Percentiles rank a stretch among this genome's conserved stretches.
phyloP scores from a whole-genome alignment of 2,797 vertebrate species.

The Buceros bicornis region DNA sequence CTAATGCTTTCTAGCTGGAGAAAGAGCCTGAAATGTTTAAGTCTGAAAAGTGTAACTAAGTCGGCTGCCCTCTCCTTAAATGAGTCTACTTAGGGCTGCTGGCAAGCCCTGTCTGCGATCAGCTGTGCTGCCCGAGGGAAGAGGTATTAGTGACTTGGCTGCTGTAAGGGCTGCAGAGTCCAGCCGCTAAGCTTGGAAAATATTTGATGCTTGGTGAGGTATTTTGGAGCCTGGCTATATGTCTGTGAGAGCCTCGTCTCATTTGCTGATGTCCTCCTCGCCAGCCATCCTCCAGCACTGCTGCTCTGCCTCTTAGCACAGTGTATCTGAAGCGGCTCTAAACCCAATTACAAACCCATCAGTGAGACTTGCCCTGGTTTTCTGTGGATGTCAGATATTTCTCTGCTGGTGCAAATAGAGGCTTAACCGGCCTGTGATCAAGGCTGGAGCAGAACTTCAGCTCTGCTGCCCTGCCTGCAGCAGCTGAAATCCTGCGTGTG shows the following conservation, averaged over 20 bases:
- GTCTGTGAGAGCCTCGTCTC: neutral
- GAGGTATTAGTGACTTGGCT: constrained; percentile 63
- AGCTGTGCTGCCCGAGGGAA: constrained; percentile 52
- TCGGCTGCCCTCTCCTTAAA: neutral
- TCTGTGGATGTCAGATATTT: neutral
- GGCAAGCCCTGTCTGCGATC: constrained; percentile 50
- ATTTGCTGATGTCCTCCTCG: constrained; percentile 10
- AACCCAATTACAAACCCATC: neutral
- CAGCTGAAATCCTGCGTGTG: neutral
- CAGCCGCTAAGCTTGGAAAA: constrained; percentile 49
- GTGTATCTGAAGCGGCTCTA: neutral
- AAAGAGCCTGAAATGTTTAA: neutral
- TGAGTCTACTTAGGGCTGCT: constrained; percentile 14
- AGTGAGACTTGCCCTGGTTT: neutral
- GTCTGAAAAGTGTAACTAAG: neutral
- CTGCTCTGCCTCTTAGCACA: neutral
- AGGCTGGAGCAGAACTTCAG: neutral
- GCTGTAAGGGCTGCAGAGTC: constrained; percentile 19
- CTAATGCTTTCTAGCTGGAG: neutral
- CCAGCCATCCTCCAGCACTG: neutral
- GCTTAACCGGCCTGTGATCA: neutral
- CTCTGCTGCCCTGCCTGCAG: neutral
- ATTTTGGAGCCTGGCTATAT: constrained; percentile 11
- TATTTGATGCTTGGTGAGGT: constrained; percentile 38
- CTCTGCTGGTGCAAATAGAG: neutral